These are phyloP conservation scores for Ceratothoa steindachneri DNA, from an alignment of 2,888 invertebrate species.

Conservation along the genomic window DNA sequence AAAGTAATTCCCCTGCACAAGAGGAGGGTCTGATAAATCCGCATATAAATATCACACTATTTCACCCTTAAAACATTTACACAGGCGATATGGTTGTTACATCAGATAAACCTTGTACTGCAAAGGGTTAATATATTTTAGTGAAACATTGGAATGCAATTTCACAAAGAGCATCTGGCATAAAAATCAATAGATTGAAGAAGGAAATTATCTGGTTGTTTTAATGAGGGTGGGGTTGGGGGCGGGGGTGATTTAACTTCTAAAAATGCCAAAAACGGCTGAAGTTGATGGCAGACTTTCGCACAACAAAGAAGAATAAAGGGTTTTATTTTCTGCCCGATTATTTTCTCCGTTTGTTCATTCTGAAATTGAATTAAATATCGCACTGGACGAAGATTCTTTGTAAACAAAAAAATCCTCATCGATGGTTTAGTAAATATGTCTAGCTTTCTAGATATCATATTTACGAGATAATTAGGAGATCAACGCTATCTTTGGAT, in stretches of 20 bases:
- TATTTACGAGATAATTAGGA: background rate
- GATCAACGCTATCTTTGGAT: background rate
- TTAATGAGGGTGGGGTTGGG: too few relatives aligned
- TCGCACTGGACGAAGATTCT: too few relatives aligned
- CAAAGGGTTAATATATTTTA: background rate
- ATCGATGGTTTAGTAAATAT: too few relatives aligned
- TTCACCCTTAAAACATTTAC: slow-evolving; percentile 8
- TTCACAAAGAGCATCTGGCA: background rate
- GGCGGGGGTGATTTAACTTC: too few relatives aligned
- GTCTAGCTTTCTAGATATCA: too few relatives aligned
- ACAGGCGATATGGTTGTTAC: slow-evolving; percentile 12
- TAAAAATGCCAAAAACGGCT: too few relatives aligned
- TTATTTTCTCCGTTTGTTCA: background rate
- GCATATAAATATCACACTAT: slow-evolving; percentile 12
- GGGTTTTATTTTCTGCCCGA: background rate
- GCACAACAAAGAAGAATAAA: background rate
- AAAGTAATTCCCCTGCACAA: background rate
- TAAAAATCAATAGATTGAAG: background rate
- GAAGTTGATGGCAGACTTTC: too few relatives aligned
- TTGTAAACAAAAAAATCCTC: too few relatives aligned
- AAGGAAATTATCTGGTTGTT: too few relatives aligned
- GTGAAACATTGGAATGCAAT: slow-evolving; percentile 10
- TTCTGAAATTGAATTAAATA: background rate
- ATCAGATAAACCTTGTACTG: slow-evolving; percentile 13
- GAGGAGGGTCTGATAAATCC: background rate